Base-by-base conservation (phyloP, 2,888 invertebrate species). In the Harpalus rubripes region DNA sequence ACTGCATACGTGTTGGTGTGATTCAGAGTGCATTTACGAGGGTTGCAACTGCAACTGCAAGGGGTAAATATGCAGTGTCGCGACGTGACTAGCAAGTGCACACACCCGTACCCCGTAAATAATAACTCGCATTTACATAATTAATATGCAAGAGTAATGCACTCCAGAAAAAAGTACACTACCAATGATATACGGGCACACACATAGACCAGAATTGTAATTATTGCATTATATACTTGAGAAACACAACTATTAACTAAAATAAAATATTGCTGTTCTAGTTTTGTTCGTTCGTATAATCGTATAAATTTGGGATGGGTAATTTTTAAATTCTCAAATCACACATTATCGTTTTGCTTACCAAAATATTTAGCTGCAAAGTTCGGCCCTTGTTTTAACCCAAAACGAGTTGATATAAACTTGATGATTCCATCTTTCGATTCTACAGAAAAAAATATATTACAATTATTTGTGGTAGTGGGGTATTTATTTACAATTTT, bases 51-150 rank as follows among this genome's bases (percentile, higher is more conserved):
- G 32, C 32, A 32, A 32, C 32, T 32, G 32, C 32, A 32, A 32
- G 44, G 78, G 15, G 32, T 78, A 72, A 32, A 32, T 72, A 58
- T 58, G 78, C 58, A 32, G 56, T 72, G 72, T 72, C 32, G 56
- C 56, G 18, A 78, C 78, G 78, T 78, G 78, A 16, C 7, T 12
- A 56, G 78, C 16, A 16, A 26, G n/a, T 26, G 58, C 58, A 83
- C 74, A 59, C 82, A 68, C 82, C 18, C 72, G 63, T 65, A 83
- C 18, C 72, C 52, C 56, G 76, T 84, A 84, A 84, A 84, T 84
- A 84, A 84, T 84, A 76, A 76, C 84, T 59, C 61, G 61, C 61
- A 84, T 84, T 84, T 84, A 56, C 84, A 84, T 84, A 78, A 84
- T 84, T 84, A 84, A 84, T 84, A 84, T 84, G 84, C 44, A 52